A percentile compares a stretch with the other conserved stretches of the same genome.
These are phyloP conservation scores for Deilephila porcellus DNA, from an alignment of 2,888 invertebrate species.

Conservation along the genomic window DNA sequence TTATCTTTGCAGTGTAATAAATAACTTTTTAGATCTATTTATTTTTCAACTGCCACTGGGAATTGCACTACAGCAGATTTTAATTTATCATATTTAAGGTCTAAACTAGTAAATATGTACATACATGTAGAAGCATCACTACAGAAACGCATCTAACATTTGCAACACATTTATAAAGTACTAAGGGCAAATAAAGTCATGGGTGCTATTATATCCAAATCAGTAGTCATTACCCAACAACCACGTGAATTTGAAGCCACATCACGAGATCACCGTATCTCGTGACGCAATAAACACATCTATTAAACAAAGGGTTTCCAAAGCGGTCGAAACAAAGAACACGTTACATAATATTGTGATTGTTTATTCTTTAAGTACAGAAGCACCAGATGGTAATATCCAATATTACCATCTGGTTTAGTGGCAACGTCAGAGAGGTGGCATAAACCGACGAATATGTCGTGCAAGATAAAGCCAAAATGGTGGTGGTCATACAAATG, in stretches of 20 bases:
- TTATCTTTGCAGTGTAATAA: not conserved
- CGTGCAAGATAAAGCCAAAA: too few species aligned
- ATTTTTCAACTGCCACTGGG: too few species aligned
- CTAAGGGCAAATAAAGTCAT: too few species aligned
- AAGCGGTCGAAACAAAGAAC: constrained; percentile 44
- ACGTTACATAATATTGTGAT: constrained; percentile 51
- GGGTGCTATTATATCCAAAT: not conserved
- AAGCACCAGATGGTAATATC: constrained; percentile 49
- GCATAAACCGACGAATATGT: too few species aligned
- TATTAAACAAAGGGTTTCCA: constrained; percentile 41
- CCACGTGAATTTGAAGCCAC: constrained; percentile 1
- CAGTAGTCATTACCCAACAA: constrained; percentile 10
- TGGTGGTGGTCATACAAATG: too few species aligned
- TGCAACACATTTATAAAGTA: too few species aligned
- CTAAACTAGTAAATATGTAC: too few species aligned
- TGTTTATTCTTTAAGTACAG: constrained; percentile 48
- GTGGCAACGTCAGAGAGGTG: not conserved
- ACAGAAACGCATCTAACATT: too few species aligned
- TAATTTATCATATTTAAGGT: too few species aligned
- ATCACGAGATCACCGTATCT: constrained; percentile 30
- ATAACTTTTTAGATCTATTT: not conserved
- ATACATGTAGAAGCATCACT: too few species aligned
- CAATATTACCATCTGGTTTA: too few species aligned
- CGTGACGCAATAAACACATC: constrained; percentile 40
- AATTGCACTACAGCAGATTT: too few species aligned